These are phyloP conservation scores for Kradibia gibbosae DNA, from an alignment of 1,140 invertebrate genomes.

Conservation along the genomic window DNA sequence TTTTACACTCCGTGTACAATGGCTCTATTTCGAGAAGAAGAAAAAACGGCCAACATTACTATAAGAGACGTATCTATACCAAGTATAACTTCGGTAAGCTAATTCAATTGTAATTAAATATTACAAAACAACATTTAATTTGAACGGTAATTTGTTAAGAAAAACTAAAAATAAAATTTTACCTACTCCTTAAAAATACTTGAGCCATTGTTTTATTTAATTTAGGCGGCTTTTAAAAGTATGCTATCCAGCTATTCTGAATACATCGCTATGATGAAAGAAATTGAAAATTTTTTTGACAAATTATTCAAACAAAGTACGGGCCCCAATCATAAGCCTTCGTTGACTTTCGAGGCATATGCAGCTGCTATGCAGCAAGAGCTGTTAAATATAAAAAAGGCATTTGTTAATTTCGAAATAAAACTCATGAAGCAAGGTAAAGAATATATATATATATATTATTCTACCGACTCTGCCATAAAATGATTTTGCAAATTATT, in stretches of 20 bases:
- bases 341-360: slow-evolving; percentile 68
- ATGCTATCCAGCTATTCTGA: slow-evolving; percentile 63
- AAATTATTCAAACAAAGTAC: slow-evolving; percentile 56
- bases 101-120: not conserved
- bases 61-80: slow-evolving; percentile 65
- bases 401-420: slow-evolving; percentile 63
- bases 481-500: slow-evolving; percentile 49
- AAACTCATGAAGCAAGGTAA: slow-evolving; percentile 66
- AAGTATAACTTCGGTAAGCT: slow-evolving; percentile 65
- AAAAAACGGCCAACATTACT: slow-evolving; percentile 54
- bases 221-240: slow-evolving; percentile 64
- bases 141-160: no score
- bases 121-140: not conserved
- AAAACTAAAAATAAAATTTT: no score
- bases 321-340: slow-evolving; percentile 49
- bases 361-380: slow-evolving; percentile 59
- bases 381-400: slow-evolving; percentile 59
- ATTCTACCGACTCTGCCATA: slow-evolving; percentile 14
- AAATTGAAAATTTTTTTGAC: slow-evolving; percentile 63
- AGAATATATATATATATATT: slow-evolving; percentile 33
- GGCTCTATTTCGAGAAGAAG: slow-evolving; percentile 61
- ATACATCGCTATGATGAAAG: slow-evolving; percentile 64
- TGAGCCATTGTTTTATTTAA: not conserved
- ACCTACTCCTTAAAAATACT: not conserved
- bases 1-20: slow-evolving; percentile 62